Percentiles rank a stretch among this genome's conserved stretches.
Conservation (phyloP, 2,888 invertebrate species). For the Cephalotes varians region DNA sequence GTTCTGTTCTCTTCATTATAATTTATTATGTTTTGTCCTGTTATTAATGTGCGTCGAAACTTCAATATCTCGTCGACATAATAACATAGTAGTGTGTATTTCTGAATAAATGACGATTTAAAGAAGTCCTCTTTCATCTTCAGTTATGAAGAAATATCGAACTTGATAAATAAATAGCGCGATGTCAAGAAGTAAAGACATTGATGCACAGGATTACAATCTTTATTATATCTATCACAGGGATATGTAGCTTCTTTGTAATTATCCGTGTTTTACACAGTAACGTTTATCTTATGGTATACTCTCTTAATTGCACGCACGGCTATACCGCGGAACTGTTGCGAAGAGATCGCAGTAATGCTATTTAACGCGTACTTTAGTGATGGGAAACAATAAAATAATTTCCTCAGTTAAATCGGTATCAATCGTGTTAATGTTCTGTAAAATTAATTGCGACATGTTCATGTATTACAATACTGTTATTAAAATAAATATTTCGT, state of each 20-base stretch:
- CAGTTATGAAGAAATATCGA: not conserved
- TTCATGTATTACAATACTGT: not conserved
- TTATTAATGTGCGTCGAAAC: not conserved
- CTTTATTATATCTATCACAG: not conserved
- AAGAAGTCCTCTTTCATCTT: not conserved
- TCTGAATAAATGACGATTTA: not conserved
- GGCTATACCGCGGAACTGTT: not conserved
- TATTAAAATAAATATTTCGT: not conserved
- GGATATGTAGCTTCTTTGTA: no score
- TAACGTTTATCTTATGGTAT: constrained; percentile 12
- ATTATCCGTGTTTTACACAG: not conserved
- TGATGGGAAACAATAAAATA: not conserved
- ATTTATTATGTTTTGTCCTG: not conserved
- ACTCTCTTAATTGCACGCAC: not conserved
- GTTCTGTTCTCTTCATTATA: not conserved
- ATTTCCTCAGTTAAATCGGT: not conserved
- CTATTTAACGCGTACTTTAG: not conserved
- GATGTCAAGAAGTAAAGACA: not conserved
- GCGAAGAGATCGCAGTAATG: not conserved
- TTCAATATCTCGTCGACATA: not conserved
- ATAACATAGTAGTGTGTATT: not conserved
- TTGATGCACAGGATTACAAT: not conserved
- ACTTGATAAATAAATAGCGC: not conserved
- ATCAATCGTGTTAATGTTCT: not conserved
- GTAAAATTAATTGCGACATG: not conserved